These are phyloP conservation scores for Crossoptilon crossoptilon DNA, from an alignment of 2,797 vertebrate species.

Conservation along the genomic window DNA sequence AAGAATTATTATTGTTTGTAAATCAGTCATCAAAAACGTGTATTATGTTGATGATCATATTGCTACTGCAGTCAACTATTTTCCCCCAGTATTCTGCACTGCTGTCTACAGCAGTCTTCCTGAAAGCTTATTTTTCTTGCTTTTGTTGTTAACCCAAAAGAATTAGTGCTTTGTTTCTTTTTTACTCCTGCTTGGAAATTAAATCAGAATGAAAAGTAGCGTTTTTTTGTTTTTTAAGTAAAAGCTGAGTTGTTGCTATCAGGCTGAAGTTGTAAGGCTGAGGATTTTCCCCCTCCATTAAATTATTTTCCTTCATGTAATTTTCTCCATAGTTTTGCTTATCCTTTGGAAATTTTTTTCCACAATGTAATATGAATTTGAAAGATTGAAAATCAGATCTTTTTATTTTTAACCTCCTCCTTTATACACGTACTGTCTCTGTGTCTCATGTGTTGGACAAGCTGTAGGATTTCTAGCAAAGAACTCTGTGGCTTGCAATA, in stretches of 20 bases:
- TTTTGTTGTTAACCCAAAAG: background rate
- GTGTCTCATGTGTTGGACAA: background rate
- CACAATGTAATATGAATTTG: background rate
- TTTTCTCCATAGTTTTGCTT: background rate
- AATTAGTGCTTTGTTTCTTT: background rate
- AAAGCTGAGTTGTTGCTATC: background rate
- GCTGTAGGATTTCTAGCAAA: background rate
- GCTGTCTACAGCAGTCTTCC: background rate
- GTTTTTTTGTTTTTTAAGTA: background rate
- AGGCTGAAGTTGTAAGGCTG: background rate
- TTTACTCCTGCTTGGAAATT: background rate
- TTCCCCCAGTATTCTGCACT: background rate
- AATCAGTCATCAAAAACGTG: background rate
- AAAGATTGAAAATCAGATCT: background rate
- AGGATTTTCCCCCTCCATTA: background rate
- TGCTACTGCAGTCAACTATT: background rate
- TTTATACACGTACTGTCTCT: background rate
- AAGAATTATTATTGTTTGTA: background rate
- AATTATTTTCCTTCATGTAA: background rate
- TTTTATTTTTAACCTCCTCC: background rate
- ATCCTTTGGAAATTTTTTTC: background rate
- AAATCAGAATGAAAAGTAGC: background rate
- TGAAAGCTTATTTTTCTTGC: background rate
- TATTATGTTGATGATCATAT: background rate
- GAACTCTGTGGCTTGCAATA: background rate